A percentile compares a stretch with the other conserved stretches of the same genome.
Evolutionary conservation across 2,888 invertebrate genomes (phyloP).

Genomic region (Trachelus tabidus): DNA sequence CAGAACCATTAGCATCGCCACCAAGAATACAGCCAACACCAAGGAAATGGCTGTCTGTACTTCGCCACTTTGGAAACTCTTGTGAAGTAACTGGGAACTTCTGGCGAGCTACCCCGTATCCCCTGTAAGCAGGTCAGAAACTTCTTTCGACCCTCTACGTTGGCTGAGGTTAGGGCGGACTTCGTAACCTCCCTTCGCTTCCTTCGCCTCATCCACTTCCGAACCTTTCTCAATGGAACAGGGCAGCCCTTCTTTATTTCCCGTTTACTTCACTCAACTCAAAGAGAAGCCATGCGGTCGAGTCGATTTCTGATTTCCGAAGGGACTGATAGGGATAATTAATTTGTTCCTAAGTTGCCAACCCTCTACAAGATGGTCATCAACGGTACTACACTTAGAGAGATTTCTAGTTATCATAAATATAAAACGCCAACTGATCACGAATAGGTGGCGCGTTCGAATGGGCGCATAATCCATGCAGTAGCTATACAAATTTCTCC

Average conservation of each 20-base stretch:
- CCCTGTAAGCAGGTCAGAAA: slow-evolving; percentile 63
- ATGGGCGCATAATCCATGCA: too few species aligned
- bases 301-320: not conserved
- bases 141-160: slow-evolving; percentile 61
- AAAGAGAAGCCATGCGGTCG: not conserved
- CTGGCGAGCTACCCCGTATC: slow-evolving; percentile 36
- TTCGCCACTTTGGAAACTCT: slow-evolving; percentile 60
- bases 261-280: not conserved
- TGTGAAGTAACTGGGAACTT: slow-evolving; percentile 58
- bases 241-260: not conserved
- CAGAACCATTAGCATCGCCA: not conserved
- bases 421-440: too few species aligned
- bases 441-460: too few species aligned
- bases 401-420: too few species aligned
- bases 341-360: not conserved
- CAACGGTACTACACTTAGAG: not conserved
- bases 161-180: slow-evolving; percentile 58
- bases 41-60: slow-evolving; percentile 37
- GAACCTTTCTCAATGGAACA: not conserved
- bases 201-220: slow-evolving; percentile 7
- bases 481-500: too few species aligned
- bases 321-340: not conserved
- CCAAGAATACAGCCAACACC: not conserved
- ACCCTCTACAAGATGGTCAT: not conserved
- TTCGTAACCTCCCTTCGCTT: slow-evolving; percentile 19